Evolutionary conservation across 2,888 invertebrate species (phyloP), one percentile per base, ranked within the genome.

Genomic region (Sesia bembeciformis): DNA sequence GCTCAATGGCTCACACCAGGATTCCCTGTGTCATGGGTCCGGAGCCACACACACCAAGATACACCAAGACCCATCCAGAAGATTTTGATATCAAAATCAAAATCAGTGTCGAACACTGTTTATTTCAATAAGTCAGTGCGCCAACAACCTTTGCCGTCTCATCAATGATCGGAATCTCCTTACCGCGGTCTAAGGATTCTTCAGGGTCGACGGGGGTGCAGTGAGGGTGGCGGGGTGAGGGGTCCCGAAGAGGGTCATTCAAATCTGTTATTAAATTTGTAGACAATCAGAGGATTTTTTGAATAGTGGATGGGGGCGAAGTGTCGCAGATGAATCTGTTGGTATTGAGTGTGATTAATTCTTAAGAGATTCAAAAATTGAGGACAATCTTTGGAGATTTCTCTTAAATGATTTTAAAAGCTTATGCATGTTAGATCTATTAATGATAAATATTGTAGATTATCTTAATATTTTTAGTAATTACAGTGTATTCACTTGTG

Each of bases 241-340:
- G 59, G 7, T 7, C 38, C 3, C 2, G 39, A 40, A 50, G 63
- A 66, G 72, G 77, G 77, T 75, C 78, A 78, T 80, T 78, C 71
- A 73, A 76, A 80, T 76, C 70, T 75, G 75, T 80, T 84, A 82
- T 83, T 84, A 81, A 83, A 83, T 84, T 84, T 74, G 63, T 68
- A 77, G 76, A 81, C 81, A 82, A 81, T 79, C 78, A 72, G 62
- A 63, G 57, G 65, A 68, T 53, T 65, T 65, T 71, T 50, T 50
- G 4, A n/a, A 8, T n/a, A 49, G 49, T n/a, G 49, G 49, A 50
- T 39, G 8, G 23, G 40, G 40, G 6, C 38, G 38, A 39, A 50
- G 39, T 38, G 50, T 46, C 50, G 39, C 39, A 38, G 39, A 8
- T 7, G 38, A 50, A 39, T 39, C 39, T 50, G 50, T 50, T 39